Conservation (phyloP, 2,888 invertebrate species). For the Drosophila rubida region DNA sequence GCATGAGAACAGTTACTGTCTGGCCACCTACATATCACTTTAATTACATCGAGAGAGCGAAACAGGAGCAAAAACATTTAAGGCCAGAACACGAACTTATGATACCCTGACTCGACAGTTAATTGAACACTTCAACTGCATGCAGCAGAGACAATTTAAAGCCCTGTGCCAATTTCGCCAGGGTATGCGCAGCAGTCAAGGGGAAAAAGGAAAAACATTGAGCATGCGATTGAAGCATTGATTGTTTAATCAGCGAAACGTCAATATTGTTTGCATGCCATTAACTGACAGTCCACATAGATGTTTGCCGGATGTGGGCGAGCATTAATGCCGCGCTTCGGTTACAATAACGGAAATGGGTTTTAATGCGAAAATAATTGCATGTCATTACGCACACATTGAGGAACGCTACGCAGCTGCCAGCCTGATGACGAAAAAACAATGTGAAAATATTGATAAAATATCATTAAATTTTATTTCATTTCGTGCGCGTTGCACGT, state of each 20-base stretch:
- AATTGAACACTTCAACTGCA: too few relatives aligned
- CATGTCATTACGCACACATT: conserved; percentile 59
- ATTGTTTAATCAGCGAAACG: conserved; percentile 70
- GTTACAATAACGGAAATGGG: conserved; percentile 68
- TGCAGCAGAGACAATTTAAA: neutral
- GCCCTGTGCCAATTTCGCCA: neutral
- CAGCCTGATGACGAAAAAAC: conserved; percentile 12
- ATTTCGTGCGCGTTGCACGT: conserved; percentile 15
- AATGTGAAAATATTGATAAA: conserved; percentile 55
- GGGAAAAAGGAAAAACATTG: conserved; percentile 4
- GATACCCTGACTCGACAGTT: neutral
- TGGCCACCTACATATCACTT: conserved; percentile 70
- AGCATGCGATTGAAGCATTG: conserved; percentile 60
- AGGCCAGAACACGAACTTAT: neutral
- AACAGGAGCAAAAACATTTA: conserved; percentile 30
- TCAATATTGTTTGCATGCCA: conserved; percentile 55
- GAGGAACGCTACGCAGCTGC: neutral
- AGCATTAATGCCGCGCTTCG: conserved; percentile 60
- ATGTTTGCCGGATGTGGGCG: conserved; percentile 48
- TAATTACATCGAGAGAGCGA: conserved; percentile 64
- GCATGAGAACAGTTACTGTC: conserved; percentile 31
- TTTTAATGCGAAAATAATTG: conserved; percentile 77
- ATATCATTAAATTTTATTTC: conserved; percentile 63
- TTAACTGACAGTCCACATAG: conserved; percentile 60
- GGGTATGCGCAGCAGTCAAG: neutral